A percentile compares a stretch with the other conserved stretches of the same genome.
These are phyloP conservation scores for Labia minor DNA, from an alignment of 2,888 invertebrate species.

Conservation along the genomic window DNA sequence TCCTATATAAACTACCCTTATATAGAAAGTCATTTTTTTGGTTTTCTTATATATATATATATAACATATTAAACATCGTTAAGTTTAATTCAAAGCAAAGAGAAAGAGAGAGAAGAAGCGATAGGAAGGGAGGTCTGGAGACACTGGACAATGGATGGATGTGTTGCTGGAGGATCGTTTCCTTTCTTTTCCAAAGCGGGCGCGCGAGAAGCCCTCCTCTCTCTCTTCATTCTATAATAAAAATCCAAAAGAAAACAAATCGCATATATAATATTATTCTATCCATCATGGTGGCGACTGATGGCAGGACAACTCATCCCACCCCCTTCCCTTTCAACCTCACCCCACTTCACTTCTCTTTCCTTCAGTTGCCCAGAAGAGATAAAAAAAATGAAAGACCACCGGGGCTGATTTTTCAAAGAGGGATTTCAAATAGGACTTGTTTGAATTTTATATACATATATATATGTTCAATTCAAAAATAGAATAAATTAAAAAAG, in stretches of 20 bases:
- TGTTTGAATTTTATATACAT: too few relatives aligned
- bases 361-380: too few relatives aligned
- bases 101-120: background rate
- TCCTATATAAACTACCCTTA: background rate
- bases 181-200: background rate
- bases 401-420: too few relatives aligned
- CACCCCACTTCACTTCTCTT: too few relatives aligned
- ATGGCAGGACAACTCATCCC: background rate
- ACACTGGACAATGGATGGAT: background rate
- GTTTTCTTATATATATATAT: background rate
- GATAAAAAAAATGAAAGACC: too few relatives aligned
- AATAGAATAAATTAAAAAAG: too few relatives aligned
- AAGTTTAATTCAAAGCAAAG: slow-evolving; percentile 13
- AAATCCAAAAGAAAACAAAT: slow-evolving; percentile 1
- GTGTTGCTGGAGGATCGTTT: background rate
- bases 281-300: slow-evolving; percentile 8
- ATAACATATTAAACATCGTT: slow-evolving; percentile 3
- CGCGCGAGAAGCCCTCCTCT: background rate
- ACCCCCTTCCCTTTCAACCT: background rate
- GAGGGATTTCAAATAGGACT: too few relatives aligned
- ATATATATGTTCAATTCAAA: too few relatives aligned
- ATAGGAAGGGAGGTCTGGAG: background rate
- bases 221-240: background rate
- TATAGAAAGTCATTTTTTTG: background rate
- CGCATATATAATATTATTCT: slow-evolving; percentile 3